These are phyloP conservation scores for Raillietiella orientalis DNA, from an alignment of 2,888 invertebrate species.

Conservation along the genomic window DNA sequence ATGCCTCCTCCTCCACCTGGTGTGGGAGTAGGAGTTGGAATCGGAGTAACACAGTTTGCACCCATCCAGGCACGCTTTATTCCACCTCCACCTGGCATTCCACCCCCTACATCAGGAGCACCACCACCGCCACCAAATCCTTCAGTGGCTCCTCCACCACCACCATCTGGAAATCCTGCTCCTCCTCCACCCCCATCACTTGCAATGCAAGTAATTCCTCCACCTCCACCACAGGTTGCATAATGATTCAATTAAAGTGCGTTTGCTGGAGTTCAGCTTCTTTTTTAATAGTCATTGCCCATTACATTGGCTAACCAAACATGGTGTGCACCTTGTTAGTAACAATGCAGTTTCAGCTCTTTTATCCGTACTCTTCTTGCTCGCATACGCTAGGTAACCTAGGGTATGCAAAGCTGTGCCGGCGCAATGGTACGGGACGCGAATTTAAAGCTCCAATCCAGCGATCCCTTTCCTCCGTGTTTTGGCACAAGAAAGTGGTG, in stretches of 20 bases:
- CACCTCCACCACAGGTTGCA: conserved; percentile 5
- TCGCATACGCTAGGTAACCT: no score
- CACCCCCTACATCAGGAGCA: conserved; percentile 3
- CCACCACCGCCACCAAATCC: conserved; percentile 5
- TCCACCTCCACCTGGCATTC: conserved; percentile 7
- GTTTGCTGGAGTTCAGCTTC: not conserved
- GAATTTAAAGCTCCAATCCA: no score
- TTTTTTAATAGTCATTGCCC: no score
- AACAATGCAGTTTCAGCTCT: no score
- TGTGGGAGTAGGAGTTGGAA: conserved; percentile 2
- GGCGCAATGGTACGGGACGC: no score
- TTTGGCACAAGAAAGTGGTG: no score
- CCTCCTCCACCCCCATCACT: conserved; percentile 14
- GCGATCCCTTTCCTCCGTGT: no score
- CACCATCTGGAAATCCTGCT: conserved; percentile 17
- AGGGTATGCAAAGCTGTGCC: no score
- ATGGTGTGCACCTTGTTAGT: no score
- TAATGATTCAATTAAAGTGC: not conserved
- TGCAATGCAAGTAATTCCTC: conserved; percentile 5
- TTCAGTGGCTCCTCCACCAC: conserved; percentile 4
- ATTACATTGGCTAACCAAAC: no score
- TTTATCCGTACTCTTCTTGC: no score
- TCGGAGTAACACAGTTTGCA: conserved; percentile 5
- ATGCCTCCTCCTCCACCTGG: conserved; percentile 17
- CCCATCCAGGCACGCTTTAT: no score